Evolutionary conservation across 2,797 vertebrate genomes (phyloP), one percentile per base, ranked within the genome.

Genomic region (Taenioides sp.): DNA sequence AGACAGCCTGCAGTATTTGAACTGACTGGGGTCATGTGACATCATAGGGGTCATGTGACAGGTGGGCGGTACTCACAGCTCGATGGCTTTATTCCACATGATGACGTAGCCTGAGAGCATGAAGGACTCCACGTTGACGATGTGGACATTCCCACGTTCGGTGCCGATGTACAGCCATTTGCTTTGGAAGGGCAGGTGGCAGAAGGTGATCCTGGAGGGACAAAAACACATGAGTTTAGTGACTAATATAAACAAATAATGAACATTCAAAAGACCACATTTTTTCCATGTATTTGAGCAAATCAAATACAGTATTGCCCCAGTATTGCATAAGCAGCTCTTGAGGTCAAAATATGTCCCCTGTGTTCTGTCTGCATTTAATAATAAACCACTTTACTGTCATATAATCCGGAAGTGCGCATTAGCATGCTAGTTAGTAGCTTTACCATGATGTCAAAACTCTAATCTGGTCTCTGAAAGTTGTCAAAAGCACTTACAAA

Each of bases 11-110:
- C 25, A 68, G 27, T 7, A 57, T 54, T 49, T 62, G 27, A 27
- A 50, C 34, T 65, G 16, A n/a, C 1, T 17, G 23, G 23, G 57
- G 58, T 62, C 28, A 62, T 23, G 78, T 47, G 64, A 76, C 72
- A 73, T 62, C 28, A 62, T 14, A 11, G 6, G 49, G 57, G 58
- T 62, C 28, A 62, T 23, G 78, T 47, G 64, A 75, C 72, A 73
- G 20, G 17, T 65, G 91, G 93, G 94, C 83, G 95, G 93, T 92
- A 97, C 98, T 98, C 85, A 99, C 98, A 99, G 94, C 95, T 99
- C 97, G 80, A 99, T 99, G 97, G 98, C 97, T 97, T 99, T 99
- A 95, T 99, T 99, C 98, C 98, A 99, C 98, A 99, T 99, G 93
- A 99, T 98, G 92, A 99, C 97, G 71, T 99, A 99, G 95, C 98